phyloP scores from a whole-genome alignment of 2,888 invertebrate species.

The Rhimphoctona megacephalus region DNA sequence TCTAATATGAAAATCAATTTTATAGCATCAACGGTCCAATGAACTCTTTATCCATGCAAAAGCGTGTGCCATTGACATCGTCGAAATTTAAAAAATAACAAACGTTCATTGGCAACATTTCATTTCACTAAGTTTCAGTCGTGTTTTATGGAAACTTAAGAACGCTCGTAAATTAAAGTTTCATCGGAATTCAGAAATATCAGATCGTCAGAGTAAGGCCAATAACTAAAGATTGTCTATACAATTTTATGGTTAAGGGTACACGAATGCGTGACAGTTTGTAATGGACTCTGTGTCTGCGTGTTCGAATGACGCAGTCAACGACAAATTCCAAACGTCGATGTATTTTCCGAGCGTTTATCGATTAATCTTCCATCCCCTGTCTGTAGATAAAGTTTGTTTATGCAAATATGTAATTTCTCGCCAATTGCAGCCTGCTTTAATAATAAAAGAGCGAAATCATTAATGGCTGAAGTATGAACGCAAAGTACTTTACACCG shows the following conservation, averaged over 20 bases:
- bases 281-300: slow-evolving; percentile 34
- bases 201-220: background rate
- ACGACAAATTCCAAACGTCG: slow-evolving; percentile 14
- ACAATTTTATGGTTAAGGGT: background rate
- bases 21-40: background rate
- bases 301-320: slow-evolving; percentile 24
- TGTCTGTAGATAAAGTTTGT: background rate
- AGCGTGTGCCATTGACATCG: background rate
- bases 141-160: background rate
- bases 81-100: background rate
- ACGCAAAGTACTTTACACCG: background rate
- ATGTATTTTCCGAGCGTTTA: slow-evolving; percentile 16
- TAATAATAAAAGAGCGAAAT: background rate
- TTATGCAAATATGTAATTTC: background rate
- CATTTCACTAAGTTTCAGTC: background rate
- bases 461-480: background rate
- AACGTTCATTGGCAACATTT: background rate
- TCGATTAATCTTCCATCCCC: slow-evolving; percentile 11
- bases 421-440: background rate
- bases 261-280: slow-evolving; percentile 40
- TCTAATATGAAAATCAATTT: background rate
- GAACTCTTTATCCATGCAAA: background rate
- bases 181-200: background rate
- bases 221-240: background rate
- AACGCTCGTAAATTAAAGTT: background rate